A percentile compares a stretch with the other conserved stretches of the same genome.
These are phyloP conservation scores for Magallana gigas DNA, from an alignment of 1,140 invertebrate species.

Conservation along the genomic window DNA sequence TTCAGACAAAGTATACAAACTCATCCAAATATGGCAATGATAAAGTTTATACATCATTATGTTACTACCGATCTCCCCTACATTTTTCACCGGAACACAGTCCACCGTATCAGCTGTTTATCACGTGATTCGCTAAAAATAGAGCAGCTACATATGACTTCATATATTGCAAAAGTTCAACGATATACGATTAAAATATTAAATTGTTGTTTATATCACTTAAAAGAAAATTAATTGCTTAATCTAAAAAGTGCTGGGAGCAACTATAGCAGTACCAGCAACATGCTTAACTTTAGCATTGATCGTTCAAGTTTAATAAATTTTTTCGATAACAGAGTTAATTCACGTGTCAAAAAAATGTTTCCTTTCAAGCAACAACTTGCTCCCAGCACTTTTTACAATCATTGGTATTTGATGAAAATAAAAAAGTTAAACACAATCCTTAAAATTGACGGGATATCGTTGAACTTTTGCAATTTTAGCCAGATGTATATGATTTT, in stretches of 20 bases:
- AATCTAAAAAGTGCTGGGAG: slow-evolving; percentile 14
- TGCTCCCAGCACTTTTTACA: slow-evolving; percentile 2
- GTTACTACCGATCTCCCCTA: background rate
- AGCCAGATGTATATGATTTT: background rate
- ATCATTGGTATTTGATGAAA: background rate
- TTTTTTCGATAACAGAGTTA: background rate
- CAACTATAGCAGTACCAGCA: background rate
- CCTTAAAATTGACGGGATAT: background rate
- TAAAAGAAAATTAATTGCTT: background rate
- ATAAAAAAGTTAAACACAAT: background rate
- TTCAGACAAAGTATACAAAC: background rate
- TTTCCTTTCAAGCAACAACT: slow-evolving; percentile 6
- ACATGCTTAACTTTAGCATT: background rate
- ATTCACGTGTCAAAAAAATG: background rate
- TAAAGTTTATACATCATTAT: background rate
- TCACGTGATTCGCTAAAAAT: slow-evolving; percentile 4
- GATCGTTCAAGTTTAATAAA: background rate
- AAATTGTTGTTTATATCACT: background rate
- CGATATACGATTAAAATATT: background rate
- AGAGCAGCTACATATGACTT: background rate
- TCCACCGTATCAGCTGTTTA: background rate
- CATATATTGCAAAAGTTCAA: background rate
- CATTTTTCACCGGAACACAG: background rate
- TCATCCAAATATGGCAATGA: background rate
- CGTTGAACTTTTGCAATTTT: background rate